Percentiles rank a stretch among this genome's conserved stretches.
Conservation (phyloP, 2,113 vertebrate genomes). For the Pelvicachromis taeniatus region DNA sequence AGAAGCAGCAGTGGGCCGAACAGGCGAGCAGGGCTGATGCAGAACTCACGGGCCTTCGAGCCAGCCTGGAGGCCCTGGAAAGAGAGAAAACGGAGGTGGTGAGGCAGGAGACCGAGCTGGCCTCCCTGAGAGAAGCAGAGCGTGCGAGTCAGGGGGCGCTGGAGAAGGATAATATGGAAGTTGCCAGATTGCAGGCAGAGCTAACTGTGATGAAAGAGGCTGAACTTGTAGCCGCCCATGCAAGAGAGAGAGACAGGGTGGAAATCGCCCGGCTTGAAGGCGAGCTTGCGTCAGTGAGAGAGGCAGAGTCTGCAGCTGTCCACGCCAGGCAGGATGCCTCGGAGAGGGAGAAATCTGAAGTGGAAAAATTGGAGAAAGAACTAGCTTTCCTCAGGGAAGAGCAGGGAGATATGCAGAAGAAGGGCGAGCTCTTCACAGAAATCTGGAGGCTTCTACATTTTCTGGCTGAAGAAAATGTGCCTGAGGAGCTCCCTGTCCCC, state of each 20-base stretch:
- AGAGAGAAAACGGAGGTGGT: conserved; percentile 17
- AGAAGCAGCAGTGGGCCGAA: conserved; percentile 63
- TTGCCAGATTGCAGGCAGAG: conserved; percentile 62
- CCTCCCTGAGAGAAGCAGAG: conserved; percentile 44
- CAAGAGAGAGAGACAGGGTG: conserved; percentile 47
- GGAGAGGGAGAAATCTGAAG: conserved; percentile 41
- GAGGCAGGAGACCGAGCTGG: conserved; percentile 67
- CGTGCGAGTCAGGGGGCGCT: conserved; percentile 66
- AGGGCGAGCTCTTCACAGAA: conserved; percentile 32
- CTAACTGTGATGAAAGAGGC: conserved; percentile 44
- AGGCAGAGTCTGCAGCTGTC: not conserved
- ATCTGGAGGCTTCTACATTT: conserved; percentile 60
- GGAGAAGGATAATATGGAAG: conserved; percentile 60
- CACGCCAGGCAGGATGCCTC: not conserved
- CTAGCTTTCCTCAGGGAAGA: conserved; percentile 53
- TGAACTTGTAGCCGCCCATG: conserved; percentile 51
- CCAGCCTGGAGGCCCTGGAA: conserved; percentile 49
- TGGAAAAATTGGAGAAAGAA: conserved; percentile 51
- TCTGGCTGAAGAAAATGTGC: conserved; percentile 39
- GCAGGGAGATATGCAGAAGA: conserved; percentile 20
- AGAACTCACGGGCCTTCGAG: conserved; percentile 37
- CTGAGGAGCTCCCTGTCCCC: conserved; percentile 31
- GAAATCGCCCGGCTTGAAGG: conserved; percentile 44
- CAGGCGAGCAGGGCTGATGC: conserved; percentile 41
- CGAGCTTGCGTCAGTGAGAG: conserved; percentile 26